Evolutionary conservation across 1,140 invertebrate species (phyloP).

Genomic region (Dinothrombium tinctorium): DNA sequence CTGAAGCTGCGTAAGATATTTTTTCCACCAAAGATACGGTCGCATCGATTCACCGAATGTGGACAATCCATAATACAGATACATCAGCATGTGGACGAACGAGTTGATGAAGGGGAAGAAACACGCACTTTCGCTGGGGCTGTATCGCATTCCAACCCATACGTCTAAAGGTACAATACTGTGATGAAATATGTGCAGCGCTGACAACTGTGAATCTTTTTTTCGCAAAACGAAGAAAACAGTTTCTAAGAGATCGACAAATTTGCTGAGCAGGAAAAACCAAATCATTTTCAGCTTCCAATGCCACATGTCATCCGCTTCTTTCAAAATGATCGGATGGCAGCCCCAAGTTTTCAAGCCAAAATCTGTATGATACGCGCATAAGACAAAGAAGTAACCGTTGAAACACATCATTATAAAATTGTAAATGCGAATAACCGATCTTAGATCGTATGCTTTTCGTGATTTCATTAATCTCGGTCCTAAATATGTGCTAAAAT

Average conservation of each 20-base stretch:
- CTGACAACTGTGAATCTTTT: slow-evolving; percentile 60
- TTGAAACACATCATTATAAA: slow-evolving; percentile 15
- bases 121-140: neutral
- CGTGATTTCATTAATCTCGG: slow-evolving; percentile 23
- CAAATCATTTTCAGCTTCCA: slow-evolving; percentile 26
- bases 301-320: slow-evolving; percentile 16
- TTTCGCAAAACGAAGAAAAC: slow-evolving; percentile 67
- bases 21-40: slow-evolving; percentile 33
- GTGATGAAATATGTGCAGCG: slow-evolving; percentile 72
- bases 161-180: slow-evolving; percentile 22
- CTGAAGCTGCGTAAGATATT: slow-evolving; percentile 30
- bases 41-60: slow-evolving; percentile 28
- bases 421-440: slow-evolving; percentile 53
- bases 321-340: neutral
- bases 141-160: slow-evolving; percentile 9
- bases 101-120: slow-evolving; percentile 28
- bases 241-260: slow-evolving; percentile 9
- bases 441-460: slow-evolving; percentile 32
- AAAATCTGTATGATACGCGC: neutral
- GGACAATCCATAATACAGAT: slow-evolving; percentile 29
- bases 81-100: slow-evolving; percentile 34
- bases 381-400: slow-evolving; percentile 4
- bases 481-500: slow-evolving; percentile 16
- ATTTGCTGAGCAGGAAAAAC: slow-evolving; percentile 8
- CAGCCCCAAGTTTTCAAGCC: slow-evolving; percentile 9